Conservation (phyloP, 2,113 vertebrate species). For the Podocnemis expansa region DNA sequence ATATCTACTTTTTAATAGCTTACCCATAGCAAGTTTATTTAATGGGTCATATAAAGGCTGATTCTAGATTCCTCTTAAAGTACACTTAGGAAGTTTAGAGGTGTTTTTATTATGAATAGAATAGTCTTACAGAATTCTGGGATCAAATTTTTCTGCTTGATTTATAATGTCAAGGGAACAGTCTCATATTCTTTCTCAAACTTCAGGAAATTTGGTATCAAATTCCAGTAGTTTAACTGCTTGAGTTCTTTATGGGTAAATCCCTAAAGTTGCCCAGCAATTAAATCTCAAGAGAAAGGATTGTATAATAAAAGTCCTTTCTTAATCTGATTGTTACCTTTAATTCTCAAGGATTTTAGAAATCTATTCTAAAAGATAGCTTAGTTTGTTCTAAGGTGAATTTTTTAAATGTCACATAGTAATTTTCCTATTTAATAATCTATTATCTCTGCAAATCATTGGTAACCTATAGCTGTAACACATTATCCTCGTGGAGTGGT, state of each 20-base stretch:
- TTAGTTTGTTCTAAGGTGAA: constrained; percentile 27
- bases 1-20: background rate
- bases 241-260: constrained; percentile 51
- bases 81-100: constrained; percentile 7
- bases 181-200: constrained; percentile 30
- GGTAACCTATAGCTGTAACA: constrained; percentile 33
- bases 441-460: constrained; percentile 75
- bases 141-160: constrained; percentile 31
- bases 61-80: background rate
- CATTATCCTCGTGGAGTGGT: background rate
- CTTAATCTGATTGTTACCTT: constrained; percentile 37
- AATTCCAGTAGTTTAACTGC: constrained; percentile 7
- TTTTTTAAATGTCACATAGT: background rate
- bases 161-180: constrained; percentile 20
- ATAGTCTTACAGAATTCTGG: constrained; percentile 30
- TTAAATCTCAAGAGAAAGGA: constrained; percentile 21
- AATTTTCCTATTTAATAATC: constrained; percentile 29
- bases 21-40: background rate
- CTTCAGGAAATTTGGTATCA: constrained; percentile 37
- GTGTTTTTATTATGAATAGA: constrained; percentile 39
- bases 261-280: constrained; percentile 3
- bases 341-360: constrained; percentile 29
- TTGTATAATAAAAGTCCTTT: constrained; percentile 38
- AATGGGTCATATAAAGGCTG: background rate
- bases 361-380: background rate